Evolutionary conservation across 2,797 vertebrate genomes (phyloP).

Genomic region (Podargus strigoides): DNA sequence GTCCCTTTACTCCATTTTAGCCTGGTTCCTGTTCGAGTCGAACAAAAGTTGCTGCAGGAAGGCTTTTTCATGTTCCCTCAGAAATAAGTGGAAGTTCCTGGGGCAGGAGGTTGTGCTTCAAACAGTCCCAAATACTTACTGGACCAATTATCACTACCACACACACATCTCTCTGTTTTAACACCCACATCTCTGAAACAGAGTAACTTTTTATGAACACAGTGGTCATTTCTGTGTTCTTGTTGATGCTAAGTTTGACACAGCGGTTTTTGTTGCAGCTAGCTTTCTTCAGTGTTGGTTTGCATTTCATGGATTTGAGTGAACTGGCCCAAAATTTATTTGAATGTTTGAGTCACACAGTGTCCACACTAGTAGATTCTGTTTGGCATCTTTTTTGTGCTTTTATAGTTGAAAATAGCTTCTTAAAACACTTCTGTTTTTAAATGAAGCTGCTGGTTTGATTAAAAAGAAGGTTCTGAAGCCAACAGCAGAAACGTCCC

Average conservation of each 20-base stretch:
- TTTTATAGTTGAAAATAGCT: background rate
- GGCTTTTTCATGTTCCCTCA: background rate
- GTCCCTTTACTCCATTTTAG: background rate
- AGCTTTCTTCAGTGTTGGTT: background rate
- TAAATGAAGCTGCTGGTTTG: background rate
- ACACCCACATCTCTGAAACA: background rate
- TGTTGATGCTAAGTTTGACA: background rate
- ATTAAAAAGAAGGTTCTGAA: background rate
- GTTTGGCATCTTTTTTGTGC: background rate
- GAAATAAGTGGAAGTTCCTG: background rate
- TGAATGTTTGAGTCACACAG: background rate
- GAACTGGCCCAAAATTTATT: background rate
- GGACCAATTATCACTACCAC: fast-evolving
- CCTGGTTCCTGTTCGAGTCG: background rate
- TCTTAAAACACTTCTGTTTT: background rate
- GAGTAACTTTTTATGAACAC: background rate
- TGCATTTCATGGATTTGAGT: background rate
- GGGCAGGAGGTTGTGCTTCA: background rate
- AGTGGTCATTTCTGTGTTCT: background rate
- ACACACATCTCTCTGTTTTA: background rate
- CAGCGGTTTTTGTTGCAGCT: background rate
- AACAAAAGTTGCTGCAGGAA: background rate
- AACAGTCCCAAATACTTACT: background rate
- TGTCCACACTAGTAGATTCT: background rate
- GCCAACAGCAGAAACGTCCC: background rate